Evolutionary conservation across 2,113 vertebrate species (phyloP), one percentile per base, ranked within the genome.

Genomic region (Morone chrysops): DNA sequence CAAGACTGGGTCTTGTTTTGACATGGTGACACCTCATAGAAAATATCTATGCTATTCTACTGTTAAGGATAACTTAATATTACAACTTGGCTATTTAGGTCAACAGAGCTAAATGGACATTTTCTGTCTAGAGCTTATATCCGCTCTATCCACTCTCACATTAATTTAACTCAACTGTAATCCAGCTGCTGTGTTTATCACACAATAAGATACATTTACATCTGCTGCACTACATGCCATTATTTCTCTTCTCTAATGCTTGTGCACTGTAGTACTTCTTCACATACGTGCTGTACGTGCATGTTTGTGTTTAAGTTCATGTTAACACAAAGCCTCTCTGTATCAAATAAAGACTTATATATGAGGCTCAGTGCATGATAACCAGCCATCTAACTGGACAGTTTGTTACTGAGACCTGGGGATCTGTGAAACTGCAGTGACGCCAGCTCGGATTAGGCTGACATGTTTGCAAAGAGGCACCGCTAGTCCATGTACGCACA

Each of bases 401-500:
- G 66, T 87, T 72, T 84, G 70, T 81, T 83, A 71, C 54, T 20
- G 59, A 87, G 75, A 87, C 72, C 83, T 83, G 75, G 60, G 84
- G 71, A 84, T 88, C 83, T 85, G 80, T 82, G 70, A 86, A 82
- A 79, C 73, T 80, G 79, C 51, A 12, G 20, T 78, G 83, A 91
- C 74, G 83, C 83, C 92, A 87, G 45, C 56, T 14, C n/a, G 70
- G 84, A 92, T 87, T 90, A 86, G 18, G 56, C 54, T 85, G 87
- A 91, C 75, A 80, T 88, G 85, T 90, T 89, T 89, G 86, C 72
- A 85, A 70, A 89, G 85, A 85, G 90, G 88, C 80, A 87, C 74
- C 56, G 3, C 3, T 41, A 80, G 76, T 83, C 81, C 76, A 82
- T 51, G 9, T 17, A 22, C 1, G 4, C 45, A 71, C 77, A 74